Percentiles rank a stretch among this genome's conserved stretches.
phyloP scores from a whole-genome alignment of 2,888 invertebrate genomes.

The Nomada ferruginata region DNA sequence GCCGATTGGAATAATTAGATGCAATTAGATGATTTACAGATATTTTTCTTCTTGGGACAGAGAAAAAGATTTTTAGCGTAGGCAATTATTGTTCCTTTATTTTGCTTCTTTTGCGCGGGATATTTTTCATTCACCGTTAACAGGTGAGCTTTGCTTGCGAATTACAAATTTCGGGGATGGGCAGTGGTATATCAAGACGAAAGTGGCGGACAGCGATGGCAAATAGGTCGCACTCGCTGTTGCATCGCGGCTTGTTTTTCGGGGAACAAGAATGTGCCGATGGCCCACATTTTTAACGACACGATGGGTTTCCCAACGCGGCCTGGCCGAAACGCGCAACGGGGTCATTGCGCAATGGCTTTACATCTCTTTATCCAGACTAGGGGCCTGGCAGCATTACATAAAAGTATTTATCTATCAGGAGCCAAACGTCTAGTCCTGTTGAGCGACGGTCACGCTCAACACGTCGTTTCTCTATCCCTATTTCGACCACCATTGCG shows the following conservation, averaged over 20 bases:
- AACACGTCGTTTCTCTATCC: constrained; percentile 14
- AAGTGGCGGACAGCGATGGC: background rate
- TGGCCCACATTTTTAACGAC: constrained; percentile 77
- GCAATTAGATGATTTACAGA: too few species aligned
- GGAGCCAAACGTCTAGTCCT: constrained; percentile 48
- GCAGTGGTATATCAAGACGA: background rate
- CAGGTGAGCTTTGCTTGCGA: too few species aligned
- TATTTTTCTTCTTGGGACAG: too few species aligned
- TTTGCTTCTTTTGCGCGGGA: too few species aligned
- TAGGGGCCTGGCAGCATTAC: constrained; percentile 62
- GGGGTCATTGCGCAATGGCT: constrained; percentile 64
- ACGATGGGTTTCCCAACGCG: constrained; percentile 70
- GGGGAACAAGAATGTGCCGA: constrained; percentile 69
- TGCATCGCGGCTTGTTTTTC: constrained; percentile 61
- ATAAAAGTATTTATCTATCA: constrained; percentile 61
- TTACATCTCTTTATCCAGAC: constrained; percentile 67
- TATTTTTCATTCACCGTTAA: too few species aligned
- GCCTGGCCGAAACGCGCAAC: constrained; percentile 65
- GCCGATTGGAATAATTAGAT: too few species aligned
- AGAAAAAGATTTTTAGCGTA: too few species aligned
- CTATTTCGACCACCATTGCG: background rate
- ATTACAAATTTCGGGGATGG: too few species aligned
- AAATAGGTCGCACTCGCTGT: constrained; percentile 26
- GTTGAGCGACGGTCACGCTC: constrained; percentile 46
- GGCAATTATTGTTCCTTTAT: too few species aligned